Evolutionary conservation across 2,888 invertebrate genomes (phyloP).

Genomic region (Blastobasis adustella): DNA sequence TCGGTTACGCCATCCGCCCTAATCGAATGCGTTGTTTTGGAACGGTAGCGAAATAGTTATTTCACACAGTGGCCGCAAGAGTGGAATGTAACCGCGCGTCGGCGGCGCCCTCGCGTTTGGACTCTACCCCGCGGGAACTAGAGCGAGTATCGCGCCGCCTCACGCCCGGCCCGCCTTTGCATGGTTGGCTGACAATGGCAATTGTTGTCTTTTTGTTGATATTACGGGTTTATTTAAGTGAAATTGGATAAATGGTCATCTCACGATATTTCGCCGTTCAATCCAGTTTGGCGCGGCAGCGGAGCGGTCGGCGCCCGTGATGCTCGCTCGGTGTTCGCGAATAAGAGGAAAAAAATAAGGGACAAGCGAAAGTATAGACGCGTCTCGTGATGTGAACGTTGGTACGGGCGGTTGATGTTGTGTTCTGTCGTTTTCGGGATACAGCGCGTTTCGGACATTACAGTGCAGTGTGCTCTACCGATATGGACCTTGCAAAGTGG

Average conservation of each 20-base stretch:
- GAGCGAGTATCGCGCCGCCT: constrained; percentile 29
- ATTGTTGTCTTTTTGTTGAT: constrained; percentile 64
- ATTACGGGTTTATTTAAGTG: constrained; percentile 72
- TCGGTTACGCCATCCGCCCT: constrained; percentile 46
- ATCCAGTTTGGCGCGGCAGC: constrained; percentile 45
- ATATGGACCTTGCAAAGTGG: constrained; percentile 50
- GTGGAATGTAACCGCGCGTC: constrained; percentile 23
- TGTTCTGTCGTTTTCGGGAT: constrained; percentile 26
- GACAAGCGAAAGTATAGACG: constrained; percentile 38
- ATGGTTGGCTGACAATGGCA: constrained; percentile 40
- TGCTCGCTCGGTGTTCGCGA: constrained; percentile 33
- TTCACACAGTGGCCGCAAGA: constrained; percentile 42
- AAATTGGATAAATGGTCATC: constrained; percentile 74
- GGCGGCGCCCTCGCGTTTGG: constrained; percentile 23
- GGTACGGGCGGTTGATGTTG: constrained; percentile 27
- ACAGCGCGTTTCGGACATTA: constrained; percentile 28
- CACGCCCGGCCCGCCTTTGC: constrained; percentile 27
- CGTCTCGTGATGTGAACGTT: constrained; percentile 51
- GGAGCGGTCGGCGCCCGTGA: constrained; percentile 36
- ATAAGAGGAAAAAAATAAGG: constrained; percentile 39
- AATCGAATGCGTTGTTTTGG: constrained; percentile 52
- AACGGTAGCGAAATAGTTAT: constrained; percentile 56
- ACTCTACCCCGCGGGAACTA: constrained; percentile 32
- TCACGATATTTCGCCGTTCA: constrained; percentile 61
- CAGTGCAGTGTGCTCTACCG: constrained; percentile 3